phyloP scores from a whole-genome alignment of 2,113 vertebrate genomes.

The Vulpes lagopus region DNA sequence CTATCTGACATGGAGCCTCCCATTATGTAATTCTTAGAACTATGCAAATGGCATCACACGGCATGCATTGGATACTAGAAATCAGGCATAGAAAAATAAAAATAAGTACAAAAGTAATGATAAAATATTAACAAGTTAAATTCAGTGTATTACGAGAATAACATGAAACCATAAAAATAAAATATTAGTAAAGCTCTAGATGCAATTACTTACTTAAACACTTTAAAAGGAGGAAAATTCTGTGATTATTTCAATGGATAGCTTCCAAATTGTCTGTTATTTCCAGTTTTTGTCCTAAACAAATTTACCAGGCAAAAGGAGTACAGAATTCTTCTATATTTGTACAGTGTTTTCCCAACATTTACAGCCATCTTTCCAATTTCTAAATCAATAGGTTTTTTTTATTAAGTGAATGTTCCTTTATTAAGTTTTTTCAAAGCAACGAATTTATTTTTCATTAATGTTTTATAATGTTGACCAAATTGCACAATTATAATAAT shows the following conservation, averaged over 20 bases:
- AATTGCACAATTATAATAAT: not conserved
- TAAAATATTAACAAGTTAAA: constrained; percentile 2
- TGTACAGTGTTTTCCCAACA: not conserved
- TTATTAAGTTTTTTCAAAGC: not conserved
- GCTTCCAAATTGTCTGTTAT: not conserved
- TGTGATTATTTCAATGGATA: not conserved
- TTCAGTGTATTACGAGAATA: not conserved
- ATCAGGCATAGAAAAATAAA: not conserved
- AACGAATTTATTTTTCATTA: not conserved
- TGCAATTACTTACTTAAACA: not conserved
- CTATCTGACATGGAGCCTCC: not conserved
- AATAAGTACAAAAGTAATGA: not conserved
- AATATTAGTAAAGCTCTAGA: not conserved
- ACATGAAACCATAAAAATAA: not conserved
- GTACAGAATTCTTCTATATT: not conserved
- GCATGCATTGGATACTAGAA: not conserved
- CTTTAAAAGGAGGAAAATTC: not conserved
- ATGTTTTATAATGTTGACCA: not conserved
- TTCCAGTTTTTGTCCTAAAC: not conserved
- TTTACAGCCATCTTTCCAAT: not conserved
- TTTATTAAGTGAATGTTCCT: not conserved
- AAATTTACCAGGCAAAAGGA: not conserved
- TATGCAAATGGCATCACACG: not conserved
- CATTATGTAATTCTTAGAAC: not conserved
- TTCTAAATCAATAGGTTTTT: not conserved